Evolutionary conservation across 2,113 vertebrate species (phyloP), one percentile per base, ranked within the genome.

Genomic region (Myrmophylax atrothorax): DNA sequence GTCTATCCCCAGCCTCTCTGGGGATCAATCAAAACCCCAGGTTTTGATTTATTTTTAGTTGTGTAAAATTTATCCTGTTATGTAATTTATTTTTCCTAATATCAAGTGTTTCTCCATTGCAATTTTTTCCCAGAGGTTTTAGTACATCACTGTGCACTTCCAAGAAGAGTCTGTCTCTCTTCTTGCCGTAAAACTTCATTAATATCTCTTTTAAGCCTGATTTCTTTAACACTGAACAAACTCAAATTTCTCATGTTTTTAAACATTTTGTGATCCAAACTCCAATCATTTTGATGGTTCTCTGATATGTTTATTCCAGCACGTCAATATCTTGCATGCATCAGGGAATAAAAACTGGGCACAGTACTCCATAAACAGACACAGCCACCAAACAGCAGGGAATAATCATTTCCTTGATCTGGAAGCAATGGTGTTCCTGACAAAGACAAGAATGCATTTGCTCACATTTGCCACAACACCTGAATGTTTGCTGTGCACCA

Each of bases 271-370:
- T 64, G 6, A 18, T 73, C 6, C 7, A 14, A 10, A 3, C 2
- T 55, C 8, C 7, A 37, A 64, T 33, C 3, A 38, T 44, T 38
- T 38, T 89, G 10, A 11, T 50, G 11, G 3, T 59, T 72, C 23
- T 76, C 38, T 86, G 40, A 15, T 52, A 12, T n/a, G 15, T 7
- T 79, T 12, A 72, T 29, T 85, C 19, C 5, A 47, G 11, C 7
- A 60, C 0, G 0, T 18, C 44, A 31, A n/a, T 42, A 3, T 37
- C 22, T 82, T 70, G 84, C 37, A 35, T 50, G 2, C 6, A 46
- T 19, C 0, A 3, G 7, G 17, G 6, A 83, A 53, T 37, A 53
- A 67, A 67, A 86, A 25, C 31, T 22, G 22, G 28, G 35, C 22
- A n/a, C 9, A 64, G 10, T 31, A 31, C 24, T 72, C 19, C 31